phyloP scores from a whole-genome alignment of 37 sponge, comb jelly and placozoan species.

The Ephydatia muelleri region DNA sequence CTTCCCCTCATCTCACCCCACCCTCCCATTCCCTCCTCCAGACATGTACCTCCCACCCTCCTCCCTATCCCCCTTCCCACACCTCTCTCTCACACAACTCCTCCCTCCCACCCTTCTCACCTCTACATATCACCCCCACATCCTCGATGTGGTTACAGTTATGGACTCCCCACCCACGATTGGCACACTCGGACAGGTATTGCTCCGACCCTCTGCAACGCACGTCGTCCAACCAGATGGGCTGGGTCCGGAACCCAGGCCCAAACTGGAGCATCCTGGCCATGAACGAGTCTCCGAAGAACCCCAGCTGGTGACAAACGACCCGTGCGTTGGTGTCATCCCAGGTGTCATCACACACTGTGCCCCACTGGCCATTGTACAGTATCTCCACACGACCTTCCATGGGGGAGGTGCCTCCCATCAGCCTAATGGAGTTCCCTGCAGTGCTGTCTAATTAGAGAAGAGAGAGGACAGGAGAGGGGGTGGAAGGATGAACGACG shows the following conservation, averaged over 20 bases:
- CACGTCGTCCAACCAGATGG: conserved; percentile 47
- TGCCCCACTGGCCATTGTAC: background rate
- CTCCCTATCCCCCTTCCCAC: background rate
- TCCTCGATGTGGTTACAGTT: conserved; percentile 41
- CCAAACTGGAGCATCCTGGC: conserved; percentile 30
- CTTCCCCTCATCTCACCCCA: too few relatives aligned
- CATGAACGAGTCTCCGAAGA: conserved; percentile 15
- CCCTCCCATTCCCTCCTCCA: too few relatives aligned
- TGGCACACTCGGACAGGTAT: conserved; percentile 17
- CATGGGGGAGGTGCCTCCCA: background rate
- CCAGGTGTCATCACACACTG: background rate
- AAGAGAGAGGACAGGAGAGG: background rate
- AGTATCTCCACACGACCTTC: background rate
- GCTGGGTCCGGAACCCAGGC: conserved; percentile 3
- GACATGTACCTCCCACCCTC: too few relatives aligned
- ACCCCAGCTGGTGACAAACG: conserved; percentile 62
- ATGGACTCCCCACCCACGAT: conserved; percentile 29
- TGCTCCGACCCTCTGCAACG: conserved; percentile 24
- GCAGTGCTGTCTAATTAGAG: background rate
- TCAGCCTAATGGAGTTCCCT: background rate
- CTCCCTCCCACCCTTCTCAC: background rate
- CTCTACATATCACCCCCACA: conserved; percentile 48
- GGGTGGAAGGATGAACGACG: background rate
- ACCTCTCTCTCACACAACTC: too few relatives aligned
- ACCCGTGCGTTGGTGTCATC: background rate